Evolutionary conservation across 1,140 invertebrate species (phyloP), one percentile per base, ranked within the genome.

Genomic region (Bombus huntii): DNA sequence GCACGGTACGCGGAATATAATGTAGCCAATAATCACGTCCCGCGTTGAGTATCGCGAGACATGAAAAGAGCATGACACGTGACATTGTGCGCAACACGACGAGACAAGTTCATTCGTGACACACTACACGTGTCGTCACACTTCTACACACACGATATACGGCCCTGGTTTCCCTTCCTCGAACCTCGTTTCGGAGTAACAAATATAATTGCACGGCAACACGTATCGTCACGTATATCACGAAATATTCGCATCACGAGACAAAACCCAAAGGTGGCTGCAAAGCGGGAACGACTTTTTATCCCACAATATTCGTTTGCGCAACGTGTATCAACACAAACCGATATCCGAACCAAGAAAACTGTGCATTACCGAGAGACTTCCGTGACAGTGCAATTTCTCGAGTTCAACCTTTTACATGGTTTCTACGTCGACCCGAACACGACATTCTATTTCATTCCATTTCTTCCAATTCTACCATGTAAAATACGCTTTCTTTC

Each of bases 31-130:
- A 82, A 82, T 82, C 81, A 42, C 81, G 72, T 75, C 47, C 81
- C 28, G 57, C 81, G 81, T 75, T 34, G 22, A 42, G 68, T 82
- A 75, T 82, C 81, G 72, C 42, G 81, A 34, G 73, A 66, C 39
- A 75, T 13, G 31, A 37, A 75, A 82, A 82, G 81, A 82, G 75
- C 72, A 65, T 65, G 81, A 75, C 72, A 75, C 42, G 72, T 82
- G 81, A 75, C 72, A 75, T 42, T 31, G 80, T 62, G 22, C 70
- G 53, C 70, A 70, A 74, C 47, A 73, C 53, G 47, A 59, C 53
- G 66, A 73, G 79, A 82, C 70, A 65, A 74, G 71, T 74, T 74
- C 80, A 82, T 82, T 65, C 71, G 80, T 82, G 80, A 82, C 80
- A 82, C n/a, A 22, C 59, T 59, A n/a, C 47, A 74, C 53, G 80